These are phyloP conservation scores for Maniola jurtina DNA, from an alignment of 1,140 invertebrate species.

Conservation along the genomic window DNA sequence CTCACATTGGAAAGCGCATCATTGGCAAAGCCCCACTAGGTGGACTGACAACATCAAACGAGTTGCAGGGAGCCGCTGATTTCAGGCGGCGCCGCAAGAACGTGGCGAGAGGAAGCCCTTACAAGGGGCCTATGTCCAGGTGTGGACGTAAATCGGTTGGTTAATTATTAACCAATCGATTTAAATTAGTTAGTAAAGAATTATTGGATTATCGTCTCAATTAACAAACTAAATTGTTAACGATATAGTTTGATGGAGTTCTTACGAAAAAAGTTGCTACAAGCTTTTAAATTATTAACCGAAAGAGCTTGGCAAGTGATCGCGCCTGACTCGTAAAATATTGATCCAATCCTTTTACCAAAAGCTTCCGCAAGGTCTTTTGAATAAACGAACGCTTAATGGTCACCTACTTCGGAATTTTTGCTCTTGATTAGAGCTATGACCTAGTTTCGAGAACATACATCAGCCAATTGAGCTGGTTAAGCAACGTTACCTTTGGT, in stretches of 20 bases:
- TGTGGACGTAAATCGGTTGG: too few relatives aligned
- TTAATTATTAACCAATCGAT: background rate
- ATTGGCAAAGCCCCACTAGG: too few relatives aligned
- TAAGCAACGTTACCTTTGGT: background rate
- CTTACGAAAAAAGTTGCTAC: slow-evolving; percentile 8
- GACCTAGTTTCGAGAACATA: too few relatives aligned
- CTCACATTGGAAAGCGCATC: too few relatives aligned
- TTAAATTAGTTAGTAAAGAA: background rate
- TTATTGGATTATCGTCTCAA: background rate
- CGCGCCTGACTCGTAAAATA: slow-evolving; percentile 33
- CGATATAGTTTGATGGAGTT: background rate
- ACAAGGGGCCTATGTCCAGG: too few relatives aligned
- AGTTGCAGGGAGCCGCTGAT: too few relatives aligned
- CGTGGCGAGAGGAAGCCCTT: too few relatives aligned
- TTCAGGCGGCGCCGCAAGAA: too few relatives aligned
- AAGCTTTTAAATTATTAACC: slow-evolving; percentile 25
- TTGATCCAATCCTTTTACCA: slow-evolving; percentile 43
- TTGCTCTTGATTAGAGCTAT: too few relatives aligned
- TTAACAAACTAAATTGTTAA: background rate
- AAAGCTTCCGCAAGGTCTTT: slow-evolving; percentile 34
- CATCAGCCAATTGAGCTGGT: too few relatives aligned
- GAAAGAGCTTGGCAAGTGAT: slow-evolving; percentile 26
- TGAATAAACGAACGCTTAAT: slow-evolving; percentile 41
- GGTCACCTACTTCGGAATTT: background rate
- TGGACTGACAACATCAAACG: too few relatives aligned